phyloP scores from a whole-genome alignment of 53 echinoderm and acorn worm genomes.

The Echinometra lucunter region DNA sequence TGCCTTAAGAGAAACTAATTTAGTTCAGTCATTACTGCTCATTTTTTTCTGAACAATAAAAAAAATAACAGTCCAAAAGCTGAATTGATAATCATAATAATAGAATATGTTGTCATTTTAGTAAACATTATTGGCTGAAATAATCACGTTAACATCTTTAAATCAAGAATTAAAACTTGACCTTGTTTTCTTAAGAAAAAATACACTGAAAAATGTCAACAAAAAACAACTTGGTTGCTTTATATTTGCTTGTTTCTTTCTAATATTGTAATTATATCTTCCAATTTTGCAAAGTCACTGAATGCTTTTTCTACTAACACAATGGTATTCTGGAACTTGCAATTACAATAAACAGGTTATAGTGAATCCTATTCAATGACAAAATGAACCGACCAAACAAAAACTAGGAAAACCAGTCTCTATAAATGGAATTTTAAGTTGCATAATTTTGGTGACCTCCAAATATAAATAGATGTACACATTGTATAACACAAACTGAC shows the following conservation, averaged over 20 bases:
- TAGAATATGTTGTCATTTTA: background rate
- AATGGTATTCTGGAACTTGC: background rate
- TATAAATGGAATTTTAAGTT: background rate
- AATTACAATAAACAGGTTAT: background rate
- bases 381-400: background rate
- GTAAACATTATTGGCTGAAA: background rate
- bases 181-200: background rate
- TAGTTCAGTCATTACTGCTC: too few species aligned
- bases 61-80: background rate
- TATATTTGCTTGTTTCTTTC: too few species aligned
- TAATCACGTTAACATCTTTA: background rate
- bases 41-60: background rate
- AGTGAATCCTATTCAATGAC: background rate
- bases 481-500: background rate
- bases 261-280: too few species aligned
- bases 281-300: background rate
- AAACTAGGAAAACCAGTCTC: background rate
- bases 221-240: too few species aligned
- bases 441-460: too few species aligned
- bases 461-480: background rate
- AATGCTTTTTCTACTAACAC: background rate
- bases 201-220: too few species aligned
- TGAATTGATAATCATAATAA: background rate
- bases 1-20: too few species aligned
- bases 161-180: background rate